Evolutionary conservation across 92 coral and sea anemone genomes (phyloP).

Genomic region (Zoanthus sociatus): DNA sequence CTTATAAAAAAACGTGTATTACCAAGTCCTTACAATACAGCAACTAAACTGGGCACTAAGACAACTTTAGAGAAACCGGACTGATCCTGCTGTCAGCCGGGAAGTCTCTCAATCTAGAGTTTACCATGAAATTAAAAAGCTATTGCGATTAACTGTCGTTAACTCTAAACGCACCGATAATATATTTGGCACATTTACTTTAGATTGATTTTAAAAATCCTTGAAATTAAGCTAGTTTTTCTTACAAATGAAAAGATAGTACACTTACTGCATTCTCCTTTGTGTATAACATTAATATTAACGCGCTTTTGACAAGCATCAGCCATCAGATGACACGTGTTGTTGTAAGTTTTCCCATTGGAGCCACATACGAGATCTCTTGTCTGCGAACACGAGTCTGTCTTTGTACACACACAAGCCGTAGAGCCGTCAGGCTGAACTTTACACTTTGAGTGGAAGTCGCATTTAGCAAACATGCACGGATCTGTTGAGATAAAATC

Average conservation of each 20-base stretch:
- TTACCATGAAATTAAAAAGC: too few species aligned
- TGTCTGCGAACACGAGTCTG: conserved; percentile 64
- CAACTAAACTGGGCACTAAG: too few species aligned
- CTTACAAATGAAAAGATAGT: background rate
- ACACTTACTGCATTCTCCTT: conserved; percentile 85
- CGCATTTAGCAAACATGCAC: conserved; percentile 76
- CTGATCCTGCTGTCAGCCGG: too few species aligned
- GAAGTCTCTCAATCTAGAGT: too few species aligned
- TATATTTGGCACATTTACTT: too few species aligned
- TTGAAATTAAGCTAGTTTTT: too few species aligned
- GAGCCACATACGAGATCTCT: conserved; percentile 84
- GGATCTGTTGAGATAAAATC: conserved; percentile 63
- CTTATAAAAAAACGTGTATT: too few species aligned
- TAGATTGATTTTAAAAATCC: too few species aligned
- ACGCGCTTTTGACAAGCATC: conserved; percentile 69
- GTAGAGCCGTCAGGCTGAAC: conserved; percentile 70
- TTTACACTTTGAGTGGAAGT: conserved; percentile 75
- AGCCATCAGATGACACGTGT: conserved; percentile 77
- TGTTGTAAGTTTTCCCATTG: conserved; percentile 73
- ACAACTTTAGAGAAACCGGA: too few species aligned
- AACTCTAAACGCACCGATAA: too few species aligned
- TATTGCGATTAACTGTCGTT: too few species aligned
- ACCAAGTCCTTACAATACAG: too few species aligned
- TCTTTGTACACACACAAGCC: conserved; percentile 77
- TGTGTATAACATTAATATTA: conserved; percentile 56